Evolutionary conservation across 2,797 vertebrate genomes (phyloP), one percentile per base, ranked within the genome.

Genomic region (Diplodus sargus): DNA sequence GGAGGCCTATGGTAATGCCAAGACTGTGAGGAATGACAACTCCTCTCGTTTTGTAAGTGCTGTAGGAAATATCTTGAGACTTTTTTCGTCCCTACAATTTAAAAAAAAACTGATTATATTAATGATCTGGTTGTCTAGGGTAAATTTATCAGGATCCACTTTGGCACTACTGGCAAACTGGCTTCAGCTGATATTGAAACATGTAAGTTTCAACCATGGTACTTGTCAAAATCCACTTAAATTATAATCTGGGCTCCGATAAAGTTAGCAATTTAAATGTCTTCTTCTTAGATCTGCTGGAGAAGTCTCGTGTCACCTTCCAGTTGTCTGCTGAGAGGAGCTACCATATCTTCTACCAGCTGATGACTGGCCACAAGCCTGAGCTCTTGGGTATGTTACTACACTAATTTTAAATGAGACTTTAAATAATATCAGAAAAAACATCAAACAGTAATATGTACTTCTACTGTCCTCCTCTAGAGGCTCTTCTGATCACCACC

Each of bases 21-120:
- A 97, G 89, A 97, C 96, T 0, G 95, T 97, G 91, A 97, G 96
- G 86, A 97, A 97, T 0, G 96, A 97, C 93, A 97, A 97, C 88
- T 97, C 96, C 6, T 97, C 96, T 14, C 96, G 86, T 28, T 91
- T 91, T 73, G 90, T 91, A 74, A 88, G 90, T 74, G 1, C 78
- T 96, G 0, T 0, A 2, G 53, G 30, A 66, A 18, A 60, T 14
- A 34, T 34, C 5, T 34, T 34, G 30, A 34, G 30, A 34, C 30
- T 34, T 34, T 7, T 34, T 34, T 34, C 30, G 6, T 34, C 7
- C 30, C 5, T 34, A 34, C 30, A 34, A 7, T 34, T 6, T n/a
- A n/a, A 6, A 34, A 6, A 34, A 34, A 34, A 34, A 5, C 30
- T 34, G 30, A 34, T 34, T 5, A 34, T 34, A 34, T 7, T 34